These are phyloP conservation scores for Chelonus insularis DNA, from an alignment of 1,140 invertebrate species.

Conservation along the genomic window DNA sequence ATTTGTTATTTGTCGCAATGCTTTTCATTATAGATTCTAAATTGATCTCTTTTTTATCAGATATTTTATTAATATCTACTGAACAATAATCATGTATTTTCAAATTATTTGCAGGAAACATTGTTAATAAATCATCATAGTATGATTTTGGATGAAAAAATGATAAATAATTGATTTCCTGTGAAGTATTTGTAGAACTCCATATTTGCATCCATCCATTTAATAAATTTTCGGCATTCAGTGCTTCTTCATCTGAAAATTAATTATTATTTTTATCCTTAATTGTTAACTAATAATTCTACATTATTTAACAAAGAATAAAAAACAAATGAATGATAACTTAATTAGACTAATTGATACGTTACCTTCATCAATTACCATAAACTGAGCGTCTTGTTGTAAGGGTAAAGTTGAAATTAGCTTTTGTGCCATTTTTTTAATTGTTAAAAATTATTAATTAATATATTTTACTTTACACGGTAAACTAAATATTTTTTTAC, in stretches of 20 bases:
- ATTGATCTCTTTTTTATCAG: slow-evolving; percentile 34
- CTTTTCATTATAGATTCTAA: slow-evolving; percentile 34
- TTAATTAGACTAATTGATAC: slow-evolving; percentile 12
- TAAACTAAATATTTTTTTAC: no score
- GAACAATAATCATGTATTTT: slow-evolving; percentile 49
- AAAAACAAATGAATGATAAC: no score
- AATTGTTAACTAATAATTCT: no score
- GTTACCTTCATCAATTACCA: slow-evolving; percentile 48
- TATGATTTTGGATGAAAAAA: slow-evolving; percentile 42
- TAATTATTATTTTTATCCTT: no score
- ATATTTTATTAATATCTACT: slow-evolving; percentile 30
- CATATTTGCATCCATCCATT: slow-evolving; percentile 49
- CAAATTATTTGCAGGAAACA: slow-evolving; percentile 36
- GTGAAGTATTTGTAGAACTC: slow-evolving; percentile 32
- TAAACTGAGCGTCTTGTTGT: slow-evolving; percentile 38
- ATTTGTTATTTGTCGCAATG: slow-evolving; percentile 27
- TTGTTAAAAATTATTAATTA: no score
- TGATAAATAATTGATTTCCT: slow-evolving; percentile 38
- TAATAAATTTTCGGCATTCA: slow-evolving; percentile 41
- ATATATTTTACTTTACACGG: no score
- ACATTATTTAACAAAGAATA: background rate
- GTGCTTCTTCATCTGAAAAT: slow-evolving; percentile 41
- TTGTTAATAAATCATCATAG: slow-evolving; percentile 33
- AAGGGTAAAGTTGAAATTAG: slow-evolving; percentile 32
- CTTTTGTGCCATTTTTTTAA: slow-evolving; percentile 28